These are phyloP conservation scores for Petrocephalus microphthalmus DNA, from an alignment of 2,113 vertebrate genomes.

Conservation along the genomic window DNA sequence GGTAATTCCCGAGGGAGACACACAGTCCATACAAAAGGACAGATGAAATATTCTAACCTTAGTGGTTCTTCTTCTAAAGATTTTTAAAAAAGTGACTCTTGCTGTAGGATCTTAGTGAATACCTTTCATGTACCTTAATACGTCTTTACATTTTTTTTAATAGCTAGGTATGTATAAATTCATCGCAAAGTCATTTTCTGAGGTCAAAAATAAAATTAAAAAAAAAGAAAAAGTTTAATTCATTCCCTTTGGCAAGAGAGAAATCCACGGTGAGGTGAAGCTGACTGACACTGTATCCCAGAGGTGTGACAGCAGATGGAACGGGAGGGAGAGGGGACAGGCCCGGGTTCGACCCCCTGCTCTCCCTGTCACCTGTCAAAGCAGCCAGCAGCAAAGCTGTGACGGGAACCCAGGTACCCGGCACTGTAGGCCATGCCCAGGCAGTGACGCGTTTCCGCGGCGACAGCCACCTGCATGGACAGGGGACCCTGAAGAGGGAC, in stretches of 20 bases:
- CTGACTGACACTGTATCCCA: not conserved
- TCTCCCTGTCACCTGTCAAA: constrained; percentile 21
- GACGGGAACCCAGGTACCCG: constrained; percentile 12
- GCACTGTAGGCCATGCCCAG: constrained; percentile 29
- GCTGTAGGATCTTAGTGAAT: not conserved
- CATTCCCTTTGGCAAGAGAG: not conserved
- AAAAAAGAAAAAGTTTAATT: not conserved
- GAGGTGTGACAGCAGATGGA: not conserved
- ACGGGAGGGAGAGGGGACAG: not conserved
- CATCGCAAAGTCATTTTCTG: not conserved
- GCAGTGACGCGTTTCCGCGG: constrained; percentile 54
- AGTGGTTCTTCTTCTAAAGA: not conserved
- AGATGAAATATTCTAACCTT: not conserved
- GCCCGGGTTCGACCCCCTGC: not conserved
- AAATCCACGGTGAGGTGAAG: not conserved
- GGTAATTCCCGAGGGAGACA: not conserved
- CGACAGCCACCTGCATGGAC: constrained; percentile 69
- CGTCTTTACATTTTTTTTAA: not conserved
- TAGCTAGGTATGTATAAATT: not conserved
- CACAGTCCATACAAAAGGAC: not conserved
- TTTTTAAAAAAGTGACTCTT: not conserved
- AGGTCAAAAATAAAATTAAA: no score
- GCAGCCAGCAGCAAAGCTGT: constrained; percentile 5
- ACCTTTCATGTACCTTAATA: not conserved
- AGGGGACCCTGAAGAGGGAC: constrained; percentile 62